Evolutionary conservation across 1,140 invertebrate genomes (phyloP), one percentile per base, ranked within the genome.

Genomic region (Nephila pilipes): DNA sequence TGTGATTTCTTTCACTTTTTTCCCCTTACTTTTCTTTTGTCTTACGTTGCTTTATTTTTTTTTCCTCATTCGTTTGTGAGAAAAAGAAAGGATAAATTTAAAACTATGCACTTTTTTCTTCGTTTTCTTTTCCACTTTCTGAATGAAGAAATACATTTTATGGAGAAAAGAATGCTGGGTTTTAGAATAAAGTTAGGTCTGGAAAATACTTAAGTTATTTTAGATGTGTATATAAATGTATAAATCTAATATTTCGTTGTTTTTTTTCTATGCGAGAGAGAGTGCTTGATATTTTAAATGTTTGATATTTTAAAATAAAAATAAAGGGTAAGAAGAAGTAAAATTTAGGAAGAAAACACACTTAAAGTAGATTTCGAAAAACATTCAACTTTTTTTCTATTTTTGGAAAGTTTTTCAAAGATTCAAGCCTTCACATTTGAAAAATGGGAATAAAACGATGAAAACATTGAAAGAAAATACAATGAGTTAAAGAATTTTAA

Each of bases 1-100:
- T 57, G 58, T 90, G n/a, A 25, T 65, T 65, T 65, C 25, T n/a
- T 63, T 89, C 69, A 20, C 46, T n/a, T 58, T 80, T 22, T 79
- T 90, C 81, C 32, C 36, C 32, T 58, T 29, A 25, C 36, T 46
- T 58, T 58, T 46, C 25, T 32, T 57, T 89, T 89, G 25, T 89
- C 38, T 90, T 83, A 57, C 81, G 57, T 90, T 80, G 60, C 75
- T 90, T 81, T 90, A 79, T 81, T 90, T 81, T 90, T 80, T 90
- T 90, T 58, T 60, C 79, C 60, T 81, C 81, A 60, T 90, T 90
- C 81, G 69, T 60, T 90, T 90, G 29, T 25, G 89, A 60, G 55
- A 55, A 88, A 75, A 88, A 88, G 25, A 90, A n/a, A 46, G 89
- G 38, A 60, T 57, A 88, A 69, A 88, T 88, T 88, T 65, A 88